Evolutionary conservation across 64 coral and sea anemone genomes (phyloP), one percentile per base, ranked within the genome.

Genomic region (Porites lutea): DNA sequence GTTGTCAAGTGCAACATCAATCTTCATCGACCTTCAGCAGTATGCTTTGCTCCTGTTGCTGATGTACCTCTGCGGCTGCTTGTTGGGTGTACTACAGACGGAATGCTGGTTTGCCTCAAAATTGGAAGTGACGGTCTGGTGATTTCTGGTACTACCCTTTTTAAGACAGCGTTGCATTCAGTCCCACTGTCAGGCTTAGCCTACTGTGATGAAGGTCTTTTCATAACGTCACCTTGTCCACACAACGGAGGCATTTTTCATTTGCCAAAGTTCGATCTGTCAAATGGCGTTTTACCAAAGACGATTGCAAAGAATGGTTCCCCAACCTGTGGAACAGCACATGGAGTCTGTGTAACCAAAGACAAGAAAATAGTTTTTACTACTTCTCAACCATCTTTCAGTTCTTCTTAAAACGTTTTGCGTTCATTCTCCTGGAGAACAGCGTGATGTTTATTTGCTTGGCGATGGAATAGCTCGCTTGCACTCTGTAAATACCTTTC

Each of bases 41-140:
- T 37, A 37, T 37, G 27, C 27, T 37, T 37, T 37, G 27, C 27
- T 37, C 27, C 27, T 37, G 27, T 37, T 37, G 27, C 27, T 37
- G 27, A 37, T 37, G 27, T 37, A 37, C 27, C 27, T 37, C 27
- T 37, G 27, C 27, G 27, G 27, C 79, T 37, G 79, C 62, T 54
- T 15, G 51, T 83, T 83, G 63, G 82, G 65, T 86, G 82, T 86
- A 65, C 70, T 86, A 65, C 70, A 62, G 53, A 86, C 70, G 63
- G 83, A 20, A 86, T 27, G 10, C 21, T 83, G 57, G 57, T 63
- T 37, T 83, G 79, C 46, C 53, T 83, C 16, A 45, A 57, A 45
- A 8, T 83, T 20, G 50, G 27, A 83, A 83, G 79, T 83, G 79
- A 83, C 47, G 79, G 58, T 15, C 37, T 83, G 16, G 16, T 63